Base-by-base conservation (phyloP, 1,140 invertebrate genomes). In the Drosophila ohnishii region DNA sequence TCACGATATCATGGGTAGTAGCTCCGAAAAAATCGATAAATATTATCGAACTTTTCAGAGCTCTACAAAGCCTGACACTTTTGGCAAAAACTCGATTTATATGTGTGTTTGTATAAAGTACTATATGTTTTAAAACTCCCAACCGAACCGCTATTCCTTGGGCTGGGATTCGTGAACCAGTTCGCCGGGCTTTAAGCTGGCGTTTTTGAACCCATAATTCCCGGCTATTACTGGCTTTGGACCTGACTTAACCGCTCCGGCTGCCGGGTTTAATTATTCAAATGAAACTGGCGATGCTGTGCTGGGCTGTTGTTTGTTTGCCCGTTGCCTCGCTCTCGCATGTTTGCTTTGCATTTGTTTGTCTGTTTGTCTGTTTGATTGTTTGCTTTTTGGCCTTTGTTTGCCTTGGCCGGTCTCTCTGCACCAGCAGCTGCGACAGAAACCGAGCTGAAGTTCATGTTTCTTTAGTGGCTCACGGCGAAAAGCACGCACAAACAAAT, bases 261-360 rank as follows among this genome's bases (percentile, higher is more conserved):
- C 67, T 72, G 63, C 75, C 48, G 45, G 37, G 65, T 63, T 82
- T 75, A 87, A 82, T 86, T 86, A 87, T 86, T 82, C 47, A 86
- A 82, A 78, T 75, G 66, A 75, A 71, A 71, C 42, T 40, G 65
- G 37, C 61, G 60, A 62, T 62, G 63, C 57, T 59, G 55, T 55
- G 34, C 6, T 72, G 9, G 40, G 62, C 63, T 64, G 71, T 74
- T 50, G 45, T 28, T 19, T 60, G 60, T 55, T 45, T 32, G 45
- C 32, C 59, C 78, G 66, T 79, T 78, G 58, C 61, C 61, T 47
- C 35, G 50, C 50, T 53, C 50, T 53, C 66, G 69, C 56, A 80
- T 80, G 78, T 85, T 86, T 86, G 75, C 76, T 63, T 72, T 71
- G 67, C 67, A 61, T 64, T 70, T 82, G 63, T 69, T 77, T 56